Evolutionary conservation across 2,113 vertebrate genomes (phyloP).

Genomic region (Xiphias gladius): DNA sequence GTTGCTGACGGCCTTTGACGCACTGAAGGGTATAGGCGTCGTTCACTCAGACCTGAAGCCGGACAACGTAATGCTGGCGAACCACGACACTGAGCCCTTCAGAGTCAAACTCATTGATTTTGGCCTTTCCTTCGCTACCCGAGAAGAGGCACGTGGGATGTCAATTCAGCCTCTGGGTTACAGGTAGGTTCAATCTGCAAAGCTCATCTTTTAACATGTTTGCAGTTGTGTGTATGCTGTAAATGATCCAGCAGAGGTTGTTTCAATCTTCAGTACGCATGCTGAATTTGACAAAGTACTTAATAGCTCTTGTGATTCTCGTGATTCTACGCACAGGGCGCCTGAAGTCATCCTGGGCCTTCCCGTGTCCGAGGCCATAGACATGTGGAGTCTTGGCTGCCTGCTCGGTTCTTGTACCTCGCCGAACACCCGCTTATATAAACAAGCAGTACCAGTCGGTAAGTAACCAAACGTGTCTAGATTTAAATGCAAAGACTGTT

Average conservation of each 20-base stretch:
- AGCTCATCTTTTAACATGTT: too few species aligned
- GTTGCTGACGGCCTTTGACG: background rate
- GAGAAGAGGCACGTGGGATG: background rate
- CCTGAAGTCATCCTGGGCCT: too few species aligned
- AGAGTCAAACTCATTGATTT: slow-evolving; percentile 17
- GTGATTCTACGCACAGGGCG: background rate
- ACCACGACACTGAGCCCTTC: background rate
- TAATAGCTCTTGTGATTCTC: background rate
- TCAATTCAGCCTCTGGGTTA: background rate
- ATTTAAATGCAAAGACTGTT: too few species aligned
- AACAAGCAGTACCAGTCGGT: too few species aligned
- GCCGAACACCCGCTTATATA: too few species aligned
- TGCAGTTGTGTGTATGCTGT: too few species aligned
- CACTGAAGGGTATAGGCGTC: background rate
- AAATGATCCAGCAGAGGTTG: background rate
- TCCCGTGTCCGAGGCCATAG: too few species aligned
- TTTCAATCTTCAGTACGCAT: too few species aligned
- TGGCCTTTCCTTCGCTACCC: background rate
- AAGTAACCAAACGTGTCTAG: too few species aligned
- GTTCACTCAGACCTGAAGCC: background rate
- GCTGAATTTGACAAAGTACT: background rate
- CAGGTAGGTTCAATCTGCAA: background rate
- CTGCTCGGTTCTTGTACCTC: too few species aligned
- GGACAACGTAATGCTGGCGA: slow-evolving; percentile 17
- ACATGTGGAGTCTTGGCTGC: too few species aligned